Base-by-base conservation (phyloP, 1,140 invertebrate genomes). In the Xylocopa sonorina region DNA sequence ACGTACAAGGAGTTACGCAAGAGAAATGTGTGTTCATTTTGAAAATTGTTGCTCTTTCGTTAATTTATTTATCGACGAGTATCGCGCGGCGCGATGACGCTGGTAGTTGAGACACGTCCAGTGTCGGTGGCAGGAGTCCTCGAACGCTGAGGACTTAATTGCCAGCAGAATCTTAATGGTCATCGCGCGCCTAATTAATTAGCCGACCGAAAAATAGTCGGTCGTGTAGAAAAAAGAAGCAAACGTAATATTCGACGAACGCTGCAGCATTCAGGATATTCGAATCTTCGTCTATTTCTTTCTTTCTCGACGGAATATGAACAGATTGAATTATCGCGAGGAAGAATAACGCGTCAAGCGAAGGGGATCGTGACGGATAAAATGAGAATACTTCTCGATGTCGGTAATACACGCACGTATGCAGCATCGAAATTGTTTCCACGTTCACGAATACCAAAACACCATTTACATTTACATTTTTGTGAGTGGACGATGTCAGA, bases 101-200 rank as follows among this genome's bases (percentile, higher is more conserved):
- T 34, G 51, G n/a, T 63, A 80, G 64, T 32, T 74, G 83, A 81
- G 84, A 87, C 89, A 85, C 84, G 84, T 82, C 74, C 57, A 62
- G 88, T 81, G 88, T 88, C 51, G 68, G 67, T 32, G 38, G 63
- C 14, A 29, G 41, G 63, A 69, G 24, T 34, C 18, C 63, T 53
- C 60, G 50, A 55, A 83, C 68, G 60, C 88, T 89, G 89, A 91
- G 79, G 72, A 90, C 91, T 92, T 90, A 92, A 92, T 92, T 92
- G 90, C 87, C 87, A 78, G 55, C 53, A 75, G 87, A 83, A 87
- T 89, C 82, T 85, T 78, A 84, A 88, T 84, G 84, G 77, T 80
- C 83, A 88, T 89, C 90, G 87, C 82, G 87, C 88, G 90, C 89
- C 89, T 91, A 92, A 92, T 92, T 92, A 92, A 92, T 92, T 89